Evolutionary conservation across 2,797 vertebrate species (phyloP).

Genomic region (Corythornis leucogaster): DNA sequence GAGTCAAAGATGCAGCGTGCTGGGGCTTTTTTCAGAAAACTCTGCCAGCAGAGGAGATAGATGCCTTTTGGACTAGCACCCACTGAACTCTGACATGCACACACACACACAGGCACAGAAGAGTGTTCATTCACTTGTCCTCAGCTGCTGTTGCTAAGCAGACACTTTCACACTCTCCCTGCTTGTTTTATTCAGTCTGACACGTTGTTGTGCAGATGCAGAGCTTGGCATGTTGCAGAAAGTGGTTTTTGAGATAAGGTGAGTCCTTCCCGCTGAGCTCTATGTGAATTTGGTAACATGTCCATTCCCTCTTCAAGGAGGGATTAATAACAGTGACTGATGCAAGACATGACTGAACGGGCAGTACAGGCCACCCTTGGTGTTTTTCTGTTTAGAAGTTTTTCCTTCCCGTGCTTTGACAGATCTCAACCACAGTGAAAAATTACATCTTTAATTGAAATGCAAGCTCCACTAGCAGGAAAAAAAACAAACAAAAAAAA

Average conservation of each 20-base stretch:
- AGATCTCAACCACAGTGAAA: background rate
- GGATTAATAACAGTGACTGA: background rate
- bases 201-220: background rate
- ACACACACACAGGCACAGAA: background rate
- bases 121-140: background rate
- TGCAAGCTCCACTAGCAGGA: background rate
- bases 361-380: background rate
- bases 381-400: background rate
- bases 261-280: background rate
- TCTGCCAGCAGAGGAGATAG: background rate
- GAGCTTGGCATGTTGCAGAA: background rate
- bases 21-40: background rate
- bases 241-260: background rate
- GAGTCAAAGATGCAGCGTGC: background rate
- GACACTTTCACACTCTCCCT: background rate
- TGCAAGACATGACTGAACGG: accelerated
- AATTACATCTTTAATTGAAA: constrained; percentile 26
- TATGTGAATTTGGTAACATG: background rate
- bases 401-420: background rate
- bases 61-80: background rate
- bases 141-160: background rate
- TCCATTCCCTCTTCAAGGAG: background rate
- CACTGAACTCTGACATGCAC: background rate
- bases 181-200: background rate
- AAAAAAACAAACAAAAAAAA: background rate